Evolutionary conservation across 2,113 vertebrate species (phyloP).

Genomic region (Phoxinus phoxinus): DNA sequence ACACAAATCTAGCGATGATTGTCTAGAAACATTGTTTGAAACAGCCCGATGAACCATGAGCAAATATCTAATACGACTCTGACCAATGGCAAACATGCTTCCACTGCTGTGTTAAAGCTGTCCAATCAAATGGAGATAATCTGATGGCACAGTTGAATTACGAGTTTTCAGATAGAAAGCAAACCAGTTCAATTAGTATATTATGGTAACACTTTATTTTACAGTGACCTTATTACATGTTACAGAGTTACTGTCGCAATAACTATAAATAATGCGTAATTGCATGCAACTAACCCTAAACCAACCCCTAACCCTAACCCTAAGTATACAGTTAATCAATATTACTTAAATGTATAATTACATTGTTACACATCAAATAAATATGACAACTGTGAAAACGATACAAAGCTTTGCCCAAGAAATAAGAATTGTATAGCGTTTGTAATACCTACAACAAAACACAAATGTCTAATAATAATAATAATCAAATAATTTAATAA

Average conservation of each 20-base stretch:
- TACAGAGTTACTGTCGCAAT: too few relatives aligned
- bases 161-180: not conserved
- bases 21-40: not conserved
- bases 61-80: constrained; percentile 10
- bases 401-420: not conserved
- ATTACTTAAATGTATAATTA: too few relatives aligned
- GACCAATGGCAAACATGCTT: not conserved
- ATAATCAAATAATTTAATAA: not conserved
- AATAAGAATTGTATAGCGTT: not conserved
- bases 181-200: not conserved
- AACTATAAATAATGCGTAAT: too few relatives aligned
- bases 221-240: too few relatives aligned
- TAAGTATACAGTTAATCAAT: too few relatives aligned
- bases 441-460: not conserved
- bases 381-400: not conserved
- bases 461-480: not conserved
- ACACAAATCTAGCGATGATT: not conserved
- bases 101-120: not conserved
- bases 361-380: not conserved
- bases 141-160: not conserved
- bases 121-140: constrained; percentile 7
- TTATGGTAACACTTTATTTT: not conserved
- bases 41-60: constrained; percentile 12
- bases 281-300: too few relatives aligned
- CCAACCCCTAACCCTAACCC: too few relatives aligned